phyloP scores from a whole-genome alignment of 2,797 vertebrate species.

The Moxostoma hubbsi region DNA sequence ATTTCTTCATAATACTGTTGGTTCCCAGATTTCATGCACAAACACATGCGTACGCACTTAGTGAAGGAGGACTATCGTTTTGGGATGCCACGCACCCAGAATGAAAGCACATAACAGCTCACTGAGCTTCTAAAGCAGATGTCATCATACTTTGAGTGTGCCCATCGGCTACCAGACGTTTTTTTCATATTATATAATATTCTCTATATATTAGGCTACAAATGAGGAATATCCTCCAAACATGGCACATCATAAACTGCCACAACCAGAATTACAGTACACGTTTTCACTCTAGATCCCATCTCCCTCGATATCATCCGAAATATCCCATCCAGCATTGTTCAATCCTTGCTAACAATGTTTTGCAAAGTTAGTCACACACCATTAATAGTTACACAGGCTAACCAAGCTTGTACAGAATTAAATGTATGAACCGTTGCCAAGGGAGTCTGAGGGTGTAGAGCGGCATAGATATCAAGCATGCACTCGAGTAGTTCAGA shows the following conservation, averaged over 20 bases:
- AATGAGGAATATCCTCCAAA: constrained; percentile 19
- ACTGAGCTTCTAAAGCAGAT: constrained; percentile 30
- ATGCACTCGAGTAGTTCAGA: constrained; percentile 7
- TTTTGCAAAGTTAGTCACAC: constrained; percentile 37
- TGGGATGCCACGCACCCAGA: no score
- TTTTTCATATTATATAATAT: not conserved
- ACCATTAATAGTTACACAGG: constrained; percentile 46
- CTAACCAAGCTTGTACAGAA: constrained; percentile 4
- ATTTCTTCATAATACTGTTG: no score
- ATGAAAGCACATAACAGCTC: not conserved
- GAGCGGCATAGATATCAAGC: not conserved
- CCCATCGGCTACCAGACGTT: constrained; percentile 11
- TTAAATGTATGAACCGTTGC: constrained; percentile 21
- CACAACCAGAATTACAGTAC: constrained; percentile 2
- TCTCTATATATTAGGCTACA: constrained; percentile 15
- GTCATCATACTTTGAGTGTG: constrained; percentile 28
- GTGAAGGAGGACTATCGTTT: no score
- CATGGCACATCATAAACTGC: constrained; percentile 1
- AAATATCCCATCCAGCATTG: constrained; percentile 29
- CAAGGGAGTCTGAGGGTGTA: constrained; percentile 15
- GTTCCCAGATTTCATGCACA: no score
- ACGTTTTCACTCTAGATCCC: not conserved
- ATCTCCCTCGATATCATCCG: constrained; percentile 14
- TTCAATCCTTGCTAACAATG: constrained; percentile 30
- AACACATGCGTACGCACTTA: no score